These are phyloP conservation scores for Synodontis membranacea DNA, from an alignment of 2,113 vertebrate species.

Conservation along the genomic window DNA sequence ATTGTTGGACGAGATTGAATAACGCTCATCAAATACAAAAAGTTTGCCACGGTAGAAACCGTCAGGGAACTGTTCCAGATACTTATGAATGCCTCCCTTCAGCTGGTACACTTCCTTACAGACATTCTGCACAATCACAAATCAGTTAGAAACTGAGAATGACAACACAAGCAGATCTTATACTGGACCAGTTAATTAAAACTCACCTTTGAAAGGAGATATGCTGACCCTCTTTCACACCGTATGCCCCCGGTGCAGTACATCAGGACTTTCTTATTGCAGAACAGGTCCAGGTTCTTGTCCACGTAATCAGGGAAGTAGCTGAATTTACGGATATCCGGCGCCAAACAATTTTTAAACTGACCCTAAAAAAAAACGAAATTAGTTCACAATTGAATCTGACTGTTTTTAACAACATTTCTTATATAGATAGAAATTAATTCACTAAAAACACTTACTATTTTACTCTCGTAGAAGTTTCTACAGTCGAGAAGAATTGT, in stretches of 20 bases:
- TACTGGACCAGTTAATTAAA: not conserved
- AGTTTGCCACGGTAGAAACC: slow-evolving; percentile 96
- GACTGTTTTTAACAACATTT: not conserved
- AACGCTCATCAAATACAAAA: slow-evolving; percentile 96
- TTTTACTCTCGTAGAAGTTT: slow-evolving; percentile 99
- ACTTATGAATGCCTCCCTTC: slow-evolving; percentile 96
- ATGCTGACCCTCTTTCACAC: slow-evolving; percentile 93
- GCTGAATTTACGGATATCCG: slow-evolving; percentile 97
- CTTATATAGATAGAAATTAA: not conserved
- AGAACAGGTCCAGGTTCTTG: slow-evolving; percentile 88
- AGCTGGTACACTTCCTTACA: slow-evolving; percentile 95
- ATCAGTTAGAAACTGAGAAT: not conserved
- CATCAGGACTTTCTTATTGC: slow-evolving; percentile 91
- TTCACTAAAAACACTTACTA: slow-evolving; percentile 75
- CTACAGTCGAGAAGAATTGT: slow-evolving; percentile 93
- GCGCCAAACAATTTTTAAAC: slow-evolving; percentile 88
- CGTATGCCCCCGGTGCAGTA: slow-evolving; percentile 98
- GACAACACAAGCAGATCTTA: not conserved
- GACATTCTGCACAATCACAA: slow-evolving; percentile 73
- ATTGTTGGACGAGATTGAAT: slow-evolving; percentile 84
- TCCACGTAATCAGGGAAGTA: slow-evolving; percentile 95
- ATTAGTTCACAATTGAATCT: not conserved
- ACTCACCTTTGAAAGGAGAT: slow-evolving; percentile 88
- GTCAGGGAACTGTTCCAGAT: slow-evolving; percentile 89
- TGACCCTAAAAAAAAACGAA: slow-evolving; percentile 76